A percentile compares a stretch with the other conserved stretches of the same genome.
phyloP scores from a whole-genome alignment of 1,140 invertebrate genomes.

The Melanaphis sacchari region DNA sequence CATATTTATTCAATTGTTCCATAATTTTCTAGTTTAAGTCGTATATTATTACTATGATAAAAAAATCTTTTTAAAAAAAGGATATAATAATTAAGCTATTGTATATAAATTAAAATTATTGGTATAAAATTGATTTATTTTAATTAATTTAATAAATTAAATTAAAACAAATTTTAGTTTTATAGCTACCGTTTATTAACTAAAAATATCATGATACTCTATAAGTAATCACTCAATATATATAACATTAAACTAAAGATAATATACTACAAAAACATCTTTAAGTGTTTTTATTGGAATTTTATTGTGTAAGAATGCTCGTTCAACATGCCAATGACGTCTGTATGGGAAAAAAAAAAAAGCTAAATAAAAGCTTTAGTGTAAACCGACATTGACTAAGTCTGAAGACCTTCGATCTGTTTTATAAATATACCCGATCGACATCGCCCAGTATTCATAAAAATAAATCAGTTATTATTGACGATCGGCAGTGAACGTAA shows the following conservation, averaged over 20 bases:
- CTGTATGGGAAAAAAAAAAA: not conserved
- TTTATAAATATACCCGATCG: constrained; percentile 49
- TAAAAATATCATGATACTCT: not conserved
- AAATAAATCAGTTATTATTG: constrained; percentile 52
- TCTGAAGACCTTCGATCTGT: constrained; percentile 36
- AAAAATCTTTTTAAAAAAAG: not conserved
- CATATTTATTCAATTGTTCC: not conserved
- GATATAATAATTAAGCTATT: not conserved
- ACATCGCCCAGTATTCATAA: constrained; percentile 33
- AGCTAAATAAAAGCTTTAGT: not conserved
- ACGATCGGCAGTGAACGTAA: constrained; percentile 36
- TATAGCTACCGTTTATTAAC: not conserved
- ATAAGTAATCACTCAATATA: not conserved
- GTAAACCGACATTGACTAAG: constrained; percentile 31
- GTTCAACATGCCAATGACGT: not conserved
- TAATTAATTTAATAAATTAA: no score
- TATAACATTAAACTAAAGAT: not conserved
- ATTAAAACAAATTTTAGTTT: not conserved
- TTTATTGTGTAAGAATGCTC: constrained; percentile 7
- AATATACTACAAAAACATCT: not conserved
- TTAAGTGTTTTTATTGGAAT: not conserved
- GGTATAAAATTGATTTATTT: not conserved
- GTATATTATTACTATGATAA: not conserved
- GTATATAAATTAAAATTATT: not conserved
- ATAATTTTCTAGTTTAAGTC: not conserved